Evolutionary conservation across 1,140 invertebrate species (phyloP), one percentile per base, ranked within the genome.

Genomic region (Diabrotica virgifera): DNA sequence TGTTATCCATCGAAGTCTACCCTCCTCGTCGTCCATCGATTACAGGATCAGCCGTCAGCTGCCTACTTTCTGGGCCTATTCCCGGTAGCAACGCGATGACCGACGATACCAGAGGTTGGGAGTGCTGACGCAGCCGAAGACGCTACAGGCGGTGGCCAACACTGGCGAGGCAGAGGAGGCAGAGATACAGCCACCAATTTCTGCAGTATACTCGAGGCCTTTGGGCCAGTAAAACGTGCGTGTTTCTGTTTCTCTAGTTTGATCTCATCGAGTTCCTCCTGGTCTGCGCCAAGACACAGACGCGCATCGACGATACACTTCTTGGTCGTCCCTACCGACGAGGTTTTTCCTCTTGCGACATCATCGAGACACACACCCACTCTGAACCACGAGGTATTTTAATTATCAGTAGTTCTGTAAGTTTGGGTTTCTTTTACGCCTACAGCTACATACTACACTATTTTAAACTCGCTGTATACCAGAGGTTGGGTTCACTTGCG

Each of bases 241-340:
- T 52, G 11, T 8, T 11, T 52, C 51, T 8, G 51, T n/a, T n/a
- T n/a, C n/a, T n/a, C n/a, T n/a, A n/a, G n/a, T n/a, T n/a, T n/a
- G n/a, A n/a, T n/a, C n/a, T n/a, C 35, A 36, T 58, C 35, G 35
- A 35, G 12, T 24, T 14, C 56, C 56, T 58, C 36, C 56, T 58
- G 56, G 56, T 58, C 56, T 58, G 56, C 56, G 56, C 56, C 56
- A 58, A 58, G 56, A 58, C 14, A 58, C n/a, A n/a, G 38, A 36
- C 56, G 56, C 56, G 56, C 56, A 58, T 58, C 56, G 56, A 55
- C n/a, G n/a, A n/a, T n/a, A n/a, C n/a, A n/a, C 40, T n/a, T n/a
- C n/a, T n/a, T n/a, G n/a, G n/a, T n/a, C n/a, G 56, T n/a, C 56
- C 36, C 56, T 36, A 36, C 56, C 35, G 36, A 58, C 56, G n/a